Percentiles rank a stretch among this genome's conserved stretches.
phyloP scores from a whole-genome alignment of 1,140 invertebrate species.

The Campoletis sonorensis region DNA sequence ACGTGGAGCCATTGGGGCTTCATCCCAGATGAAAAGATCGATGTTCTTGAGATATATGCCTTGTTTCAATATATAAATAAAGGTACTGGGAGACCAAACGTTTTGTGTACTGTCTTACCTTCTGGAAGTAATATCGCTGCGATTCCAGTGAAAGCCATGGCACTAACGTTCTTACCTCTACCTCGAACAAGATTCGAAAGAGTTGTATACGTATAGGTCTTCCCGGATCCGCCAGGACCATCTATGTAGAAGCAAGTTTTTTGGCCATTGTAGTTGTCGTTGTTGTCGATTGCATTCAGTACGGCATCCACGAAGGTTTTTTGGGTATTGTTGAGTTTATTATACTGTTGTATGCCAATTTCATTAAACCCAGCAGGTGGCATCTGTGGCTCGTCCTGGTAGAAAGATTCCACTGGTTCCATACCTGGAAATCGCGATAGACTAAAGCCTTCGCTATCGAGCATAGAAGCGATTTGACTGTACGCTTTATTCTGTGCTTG shows the following conservation, averaged over 20 bases:
- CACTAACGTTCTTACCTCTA: background rate
- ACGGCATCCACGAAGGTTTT: too few relatives aligned
- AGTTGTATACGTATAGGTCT: background rate
- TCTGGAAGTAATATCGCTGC: conserved; percentile 34
- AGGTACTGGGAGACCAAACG: background rate
- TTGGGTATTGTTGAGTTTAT: too few relatives aligned
- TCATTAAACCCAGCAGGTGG: too few relatives aligned
- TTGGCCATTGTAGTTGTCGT: background rate
- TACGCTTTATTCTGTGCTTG: conserved; percentile 35
- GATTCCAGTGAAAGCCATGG: conserved; percentile 21
- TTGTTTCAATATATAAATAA: background rate
- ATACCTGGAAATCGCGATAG: conserved; percentile 26
- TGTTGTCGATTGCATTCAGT: too few relatives aligned
- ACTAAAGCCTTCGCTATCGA: conserved; percentile 19
- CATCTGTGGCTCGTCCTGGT: background rate
- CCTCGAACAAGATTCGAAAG: conserved; percentile 1
- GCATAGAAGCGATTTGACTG: conserved; percentile 16
- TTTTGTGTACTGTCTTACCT: conserved; percentile 12
- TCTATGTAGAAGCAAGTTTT: conserved; percentile 18
- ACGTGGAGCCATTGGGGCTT: conserved; percentile 58
- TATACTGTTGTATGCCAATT: too few relatives aligned
- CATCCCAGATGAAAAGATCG: conserved; percentile 53
- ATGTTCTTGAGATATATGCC: background rate
- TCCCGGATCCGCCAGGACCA: background rate
- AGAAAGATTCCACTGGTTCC: conserved; percentile 27